A percentile compares a stretch with the other conserved stretches of the same genome.
Conservation (phyloP, 1,140 invertebrate species). For the Steinernema khuongi region DNA sequence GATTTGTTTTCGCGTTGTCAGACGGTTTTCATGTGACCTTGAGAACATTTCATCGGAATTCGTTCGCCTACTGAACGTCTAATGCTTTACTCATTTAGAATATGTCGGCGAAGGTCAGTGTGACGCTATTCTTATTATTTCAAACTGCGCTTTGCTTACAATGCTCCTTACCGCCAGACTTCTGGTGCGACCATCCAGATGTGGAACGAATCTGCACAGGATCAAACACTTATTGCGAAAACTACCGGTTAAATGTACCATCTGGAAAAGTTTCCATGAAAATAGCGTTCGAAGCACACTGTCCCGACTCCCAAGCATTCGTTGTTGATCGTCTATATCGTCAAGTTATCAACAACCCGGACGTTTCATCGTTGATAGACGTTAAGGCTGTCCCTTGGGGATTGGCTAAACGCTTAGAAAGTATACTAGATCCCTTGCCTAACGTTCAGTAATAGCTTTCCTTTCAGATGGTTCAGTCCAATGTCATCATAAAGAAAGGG, state of each 20-base stretch:
- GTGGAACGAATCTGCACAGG: neutral
- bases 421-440: too few relatives aligned
- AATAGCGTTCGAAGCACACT: neutral
- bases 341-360: neutral
- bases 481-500: neutral
- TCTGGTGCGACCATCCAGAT: constrained; percentile 4
- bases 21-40: too few relatives aligned
- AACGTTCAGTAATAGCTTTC: too few relatives aligned
- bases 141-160: too few relatives aligned
- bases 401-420: neutral
- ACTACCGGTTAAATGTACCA: neutral
- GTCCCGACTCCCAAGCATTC: neutral
- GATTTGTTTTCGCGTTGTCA: too few relatives aligned
- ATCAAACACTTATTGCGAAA: neutral
- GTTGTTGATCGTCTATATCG: neutral
- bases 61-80: too few relatives aligned
- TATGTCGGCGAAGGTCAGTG: too few relatives aligned
- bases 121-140: too few relatives aligned
- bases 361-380: neutral
- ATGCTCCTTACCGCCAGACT: neutral
- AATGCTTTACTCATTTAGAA: too few relatives aligned
- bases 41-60: too few relatives aligned
- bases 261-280: neutral
- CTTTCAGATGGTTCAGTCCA: neutral
- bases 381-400: neutral